Evolutionary conservation across 2,797 vertebrate genomes (phyloP), one percentile per base, ranked within the genome.

Genomic region (Jordanella pulchra): DNA sequence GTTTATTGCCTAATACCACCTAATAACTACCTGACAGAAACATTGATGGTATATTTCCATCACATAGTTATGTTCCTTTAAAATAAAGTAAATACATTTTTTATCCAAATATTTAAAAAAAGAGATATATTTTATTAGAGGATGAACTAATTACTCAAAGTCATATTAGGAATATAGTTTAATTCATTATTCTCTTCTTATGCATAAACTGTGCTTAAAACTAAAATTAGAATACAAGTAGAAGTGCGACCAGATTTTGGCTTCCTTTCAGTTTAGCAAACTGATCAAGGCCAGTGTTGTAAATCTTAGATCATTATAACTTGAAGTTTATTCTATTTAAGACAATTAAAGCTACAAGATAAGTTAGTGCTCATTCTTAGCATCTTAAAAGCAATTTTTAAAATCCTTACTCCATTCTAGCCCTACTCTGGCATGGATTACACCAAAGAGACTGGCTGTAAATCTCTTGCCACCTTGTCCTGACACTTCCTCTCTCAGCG

Each of bases 401-500:
- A 58, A 30, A 35, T 58, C 39, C n/a, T 42, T 25, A 12, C 51
- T 63, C 65, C 35, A 0, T 48, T 65, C n/a, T 65, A 66, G 3
- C 32, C 55, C 35, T 45, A 48, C 3, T 60, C 42, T 28, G 39
- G 42, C 30, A 0, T n/a, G 67, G 60, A 75, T 72, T 72, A 12
- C 76, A 54, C n/a, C 72, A 51, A 67, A 27, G 1, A 23, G 72
- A 35, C 25, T 2, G 74, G 56, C 75, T 72, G 81, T 85, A 81
- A 77, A 77, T 91, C 87, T 61, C 83, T 83, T 86, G 72, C 48
- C 78, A 84, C 81, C 78, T 78, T 61, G 82, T 84, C 80, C 81
- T 72, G 73, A 77, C 77, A 23, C 65, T 75, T 68, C 71, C 35
- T 9, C 72, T 72, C 71, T 67, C 21, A 44, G 67, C 25, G 70